Evolutionary conservation across 2,888 invertebrate genomes (phyloP).

Genomic region (Tenthredo livida): DNA sequence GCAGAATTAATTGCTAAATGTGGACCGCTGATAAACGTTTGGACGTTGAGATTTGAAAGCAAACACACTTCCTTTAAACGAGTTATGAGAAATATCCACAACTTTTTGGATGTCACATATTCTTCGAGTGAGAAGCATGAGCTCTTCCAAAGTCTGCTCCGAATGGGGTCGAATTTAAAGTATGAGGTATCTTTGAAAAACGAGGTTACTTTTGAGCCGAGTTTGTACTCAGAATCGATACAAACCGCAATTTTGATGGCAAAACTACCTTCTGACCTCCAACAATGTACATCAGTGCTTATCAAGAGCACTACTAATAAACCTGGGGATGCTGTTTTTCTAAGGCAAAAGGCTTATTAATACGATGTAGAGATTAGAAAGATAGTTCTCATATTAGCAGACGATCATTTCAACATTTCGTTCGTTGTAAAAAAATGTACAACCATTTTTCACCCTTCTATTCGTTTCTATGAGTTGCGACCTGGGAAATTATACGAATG

Average conservation of each 20-base stretch:
- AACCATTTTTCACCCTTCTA: background rate
- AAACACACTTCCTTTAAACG: background rate
- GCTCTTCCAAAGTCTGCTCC: background rate
- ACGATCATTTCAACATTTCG: background rate
- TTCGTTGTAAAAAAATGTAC: background rate
- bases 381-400: background rate
- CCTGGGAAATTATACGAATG: background rate
- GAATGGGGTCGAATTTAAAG: background rate
- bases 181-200: background rate
- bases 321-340: background rate
- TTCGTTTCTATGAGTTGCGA: background rate
- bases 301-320: background rate
- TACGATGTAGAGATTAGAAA: background rate
- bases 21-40: background rate
- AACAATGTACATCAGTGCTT: background rate
- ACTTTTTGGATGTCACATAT: background rate
- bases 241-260: background rate
- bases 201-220: background rate
- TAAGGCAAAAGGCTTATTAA: background rate
- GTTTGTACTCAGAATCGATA: background rate
- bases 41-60: background rate
- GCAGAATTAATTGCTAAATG: background rate
- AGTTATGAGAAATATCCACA: background rate
- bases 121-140: background rate
- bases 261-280: background rate